Evolutionary conservation across 2,797 vertebrate species (phyloP), one percentile per base, ranked within the genome.

Genomic region (Chelon labrosus): DNA sequence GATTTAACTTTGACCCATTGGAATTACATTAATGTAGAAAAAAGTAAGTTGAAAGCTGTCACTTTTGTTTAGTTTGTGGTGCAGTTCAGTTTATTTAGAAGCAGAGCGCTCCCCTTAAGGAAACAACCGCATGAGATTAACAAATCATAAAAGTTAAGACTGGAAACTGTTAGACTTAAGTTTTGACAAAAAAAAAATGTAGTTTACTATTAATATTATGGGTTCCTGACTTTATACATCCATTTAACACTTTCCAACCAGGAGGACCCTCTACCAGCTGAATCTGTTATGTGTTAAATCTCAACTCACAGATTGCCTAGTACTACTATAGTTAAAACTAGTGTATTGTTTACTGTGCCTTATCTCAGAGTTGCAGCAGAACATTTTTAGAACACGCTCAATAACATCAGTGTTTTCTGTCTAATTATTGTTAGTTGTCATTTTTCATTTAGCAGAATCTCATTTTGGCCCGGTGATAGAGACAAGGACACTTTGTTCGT

Each of bases 1-100:
- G 41, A 14, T 65, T 69, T 61, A 58, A 19, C 41, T 70, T 38
- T 77, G 49, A 59, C 44, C 70, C 19, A 65, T 41, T 70, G 3
- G 55, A 67, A 75, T 47, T 9, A 56, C 51, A 60, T 65, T 11
- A 60, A 46, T 42, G 12, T 3, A 19, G 10, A 54, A 51, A 54
- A 31, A 75, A 31, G 20, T n/a, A 61, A 52, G 56, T 17, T 35
- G 49, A 9, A 68, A 58, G 54, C 53, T 73, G 69, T 73, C 41
- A 58, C 7, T 54, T 74, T 59, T 66, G 14, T 79, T 74, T 31
- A 61, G 25, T 12, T 10, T 62, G 50, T 63, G 39, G 2, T 59
- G 38, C 3, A 39, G 35, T 11, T 31, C 16, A 37, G 37, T 31
- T 39, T 46, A 59, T 57, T 60, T 60, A 31, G 19, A 75, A 61